phyloP scores from a whole-genome alignment of 1,140 invertebrate species.

The Laupala kohalensis region DNA sequence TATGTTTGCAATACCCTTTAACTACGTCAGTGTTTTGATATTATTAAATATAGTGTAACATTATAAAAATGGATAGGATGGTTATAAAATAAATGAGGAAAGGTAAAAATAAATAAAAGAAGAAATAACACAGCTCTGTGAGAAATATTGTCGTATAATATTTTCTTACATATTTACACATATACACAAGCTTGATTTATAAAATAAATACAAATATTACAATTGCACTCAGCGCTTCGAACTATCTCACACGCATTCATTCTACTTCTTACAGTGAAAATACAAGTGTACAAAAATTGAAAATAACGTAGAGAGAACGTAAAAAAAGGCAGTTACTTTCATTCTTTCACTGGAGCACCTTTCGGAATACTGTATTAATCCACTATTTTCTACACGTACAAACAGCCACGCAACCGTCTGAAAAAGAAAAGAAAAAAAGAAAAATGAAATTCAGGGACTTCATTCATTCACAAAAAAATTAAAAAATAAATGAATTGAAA shows the following conservation, averaged over 20 bases:
- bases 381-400: not conserved
- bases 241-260: not conserved
- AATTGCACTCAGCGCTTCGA: not conserved
- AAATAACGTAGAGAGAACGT: not conserved
- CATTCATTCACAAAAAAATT: not conserved
- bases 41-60: not conserved
- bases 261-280: not conserved
- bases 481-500: not conserved
- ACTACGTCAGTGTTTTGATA: no score
- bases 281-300: not conserved
- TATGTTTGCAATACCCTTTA: no score
- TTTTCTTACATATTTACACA: not conserved
- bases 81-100: not conserved
- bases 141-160: not conserved
- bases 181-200: not conserved
- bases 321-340: not conserved
- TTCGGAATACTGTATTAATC: not conserved
- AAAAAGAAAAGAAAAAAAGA: not conserved
- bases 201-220: not conserved
- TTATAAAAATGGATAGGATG: not conserved
- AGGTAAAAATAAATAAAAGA: not conserved
- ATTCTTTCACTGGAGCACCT: not conserved
- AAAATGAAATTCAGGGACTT: not conserved
- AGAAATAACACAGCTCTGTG: not conserved
- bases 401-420: not conserved